phyloP scores from a whole-genome alignment of 1,140 invertebrate genomes.

The Drosophila jambulina region DNA sequence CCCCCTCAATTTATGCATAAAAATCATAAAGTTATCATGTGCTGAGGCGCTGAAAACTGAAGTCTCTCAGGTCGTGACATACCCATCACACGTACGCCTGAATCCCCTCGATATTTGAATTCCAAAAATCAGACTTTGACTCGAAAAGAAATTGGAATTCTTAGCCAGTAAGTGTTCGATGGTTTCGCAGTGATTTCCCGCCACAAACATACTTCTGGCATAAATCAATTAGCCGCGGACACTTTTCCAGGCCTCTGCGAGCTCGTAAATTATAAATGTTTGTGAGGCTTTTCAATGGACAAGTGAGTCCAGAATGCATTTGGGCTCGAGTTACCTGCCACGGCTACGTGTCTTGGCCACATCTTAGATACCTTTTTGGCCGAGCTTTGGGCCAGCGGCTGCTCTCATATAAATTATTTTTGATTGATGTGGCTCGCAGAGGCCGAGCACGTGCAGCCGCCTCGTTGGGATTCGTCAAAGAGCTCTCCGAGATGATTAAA shows the following conservation, averaged over 20 bases:
- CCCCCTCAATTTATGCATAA: background rate
- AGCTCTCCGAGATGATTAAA: slow-evolving; percentile 68
- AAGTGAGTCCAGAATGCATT: slow-evolving; percentile 54
- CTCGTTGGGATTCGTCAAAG: slow-evolving; percentile 64
- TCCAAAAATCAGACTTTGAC: slow-evolving; percentile 1
- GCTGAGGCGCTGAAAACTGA: background rate
- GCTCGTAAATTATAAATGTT: slow-evolving; percentile 71
- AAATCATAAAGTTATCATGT: slow-evolving; percentile 8
- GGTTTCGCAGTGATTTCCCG: slow-evolving; percentile 14
- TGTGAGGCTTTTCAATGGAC: slow-evolving; percentile 42
- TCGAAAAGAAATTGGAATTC: slow-evolving; percentile 22
- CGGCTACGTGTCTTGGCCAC: slow-evolving; percentile 32
- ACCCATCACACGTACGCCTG: slow-evolving; percentile 34
- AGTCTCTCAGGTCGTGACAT: slow-evolving; percentile 30
- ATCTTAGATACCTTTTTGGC: slow-evolving; percentile 45
- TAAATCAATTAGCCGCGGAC: slow-evolving; percentile 78
- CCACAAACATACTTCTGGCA: slow-evolving; percentile 21
- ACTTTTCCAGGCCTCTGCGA: slow-evolving; percentile 59
- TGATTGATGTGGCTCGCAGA: slow-evolving; percentile 72
- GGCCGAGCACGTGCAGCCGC: slow-evolving; percentile 66
- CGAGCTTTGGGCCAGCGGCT: slow-evolving; percentile 40
- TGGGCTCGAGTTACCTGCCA: slow-evolving; percentile 28
- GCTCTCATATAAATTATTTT: slow-evolving; percentile 80
- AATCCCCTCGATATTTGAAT: slow-evolving; percentile 23
- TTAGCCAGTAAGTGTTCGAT: slow-evolving; percentile 2